These are phyloP conservation scores for Apotomis turbidana DNA, from an alignment of 2,888 invertebrate species.

Conservation along the genomic window DNA sequence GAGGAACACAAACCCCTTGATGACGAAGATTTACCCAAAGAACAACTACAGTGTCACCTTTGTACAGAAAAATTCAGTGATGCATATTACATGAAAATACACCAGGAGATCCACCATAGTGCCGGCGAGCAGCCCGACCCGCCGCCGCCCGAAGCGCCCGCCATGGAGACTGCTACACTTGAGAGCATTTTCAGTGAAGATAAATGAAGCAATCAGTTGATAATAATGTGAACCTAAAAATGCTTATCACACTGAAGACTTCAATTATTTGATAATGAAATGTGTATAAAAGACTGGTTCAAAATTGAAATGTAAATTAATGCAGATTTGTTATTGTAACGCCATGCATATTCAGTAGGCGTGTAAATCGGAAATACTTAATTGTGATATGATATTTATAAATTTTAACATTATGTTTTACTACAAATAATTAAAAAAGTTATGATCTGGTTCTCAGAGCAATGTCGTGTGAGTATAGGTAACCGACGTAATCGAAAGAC, in stretches of 20 bases:
- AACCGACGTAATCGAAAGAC: too few relatives aligned
- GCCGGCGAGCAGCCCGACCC: slow-evolving; percentile 9
- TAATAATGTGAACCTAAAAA: not conserved
- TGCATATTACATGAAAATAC: slow-evolving; percentile 59
- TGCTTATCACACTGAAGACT: not conserved
- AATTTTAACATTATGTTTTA: too few relatives aligned
- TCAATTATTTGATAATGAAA: not conserved
- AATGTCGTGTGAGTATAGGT: too few relatives aligned
- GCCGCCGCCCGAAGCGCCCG: not conserved
- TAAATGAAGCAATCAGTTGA: slow-evolving; percentile 16
- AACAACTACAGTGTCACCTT: slow-evolving; percentile 47
- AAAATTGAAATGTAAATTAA: not conserved
- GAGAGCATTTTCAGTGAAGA: slow-evolving; percentile 42
- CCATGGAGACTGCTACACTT: slow-evolving; percentile 34
- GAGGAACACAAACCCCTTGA: slow-evolving; percentile 27
- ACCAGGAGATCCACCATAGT: slow-evolving; percentile 58
- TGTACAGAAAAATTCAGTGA: slow-evolving; percentile 57
- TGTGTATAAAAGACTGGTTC: not conserved
- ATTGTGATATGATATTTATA: too few relatives aligned
- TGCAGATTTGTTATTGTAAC: too few relatives aligned
- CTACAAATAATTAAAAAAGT: too few relatives aligned
- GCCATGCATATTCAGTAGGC: not conserved
- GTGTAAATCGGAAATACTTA: too few relatives aligned
- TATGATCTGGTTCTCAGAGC: too few relatives aligned
- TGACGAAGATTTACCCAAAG: slow-evolving; percentile 40